Evolutionary conservation across 2,113 vertebrate species (phyloP).

Genomic region (Gulo gulo): DNA sequence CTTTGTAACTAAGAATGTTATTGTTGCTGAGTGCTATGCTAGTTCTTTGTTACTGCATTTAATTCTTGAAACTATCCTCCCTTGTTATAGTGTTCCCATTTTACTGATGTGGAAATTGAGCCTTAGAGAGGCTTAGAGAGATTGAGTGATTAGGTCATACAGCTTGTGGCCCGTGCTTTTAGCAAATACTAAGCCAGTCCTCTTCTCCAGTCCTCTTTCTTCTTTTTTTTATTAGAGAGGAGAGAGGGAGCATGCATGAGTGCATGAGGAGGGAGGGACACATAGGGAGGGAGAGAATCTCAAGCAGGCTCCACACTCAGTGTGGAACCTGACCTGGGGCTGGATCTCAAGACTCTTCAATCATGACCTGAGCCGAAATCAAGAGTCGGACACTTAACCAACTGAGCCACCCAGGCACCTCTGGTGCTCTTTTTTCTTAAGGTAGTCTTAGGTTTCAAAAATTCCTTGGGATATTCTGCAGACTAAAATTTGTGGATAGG

Average conservation of each 20-base stretch:
- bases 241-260: too few species aligned
- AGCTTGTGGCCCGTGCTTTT: not conserved
- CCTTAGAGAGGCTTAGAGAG: not conserved
- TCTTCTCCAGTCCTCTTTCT: not conserved
- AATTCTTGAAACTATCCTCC: not conserved
- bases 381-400: not conserved
- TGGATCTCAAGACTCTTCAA: too few species aligned
- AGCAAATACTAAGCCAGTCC: not conserved
- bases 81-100: not conserved
- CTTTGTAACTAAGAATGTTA: not conserved
- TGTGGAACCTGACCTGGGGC: too few species aligned
- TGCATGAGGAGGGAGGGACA: too few species aligned
- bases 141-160: not conserved
- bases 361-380: too few species aligned
- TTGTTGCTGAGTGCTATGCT: not conserved
- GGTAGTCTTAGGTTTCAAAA: not conserved
- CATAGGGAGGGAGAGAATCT: too few species aligned
- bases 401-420: not conserved
- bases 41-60: not conserved
- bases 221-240: not conserved
- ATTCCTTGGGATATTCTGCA: not conserved
- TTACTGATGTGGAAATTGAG: not conserved
- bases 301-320: too few species aligned
- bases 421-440: not conserved
- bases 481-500: not conserved